These are phyloP conservation scores for Dyspetes luteomarginatus DNA, from an alignment of 2,888 invertebrate species.

Conservation along the genomic window DNA sequence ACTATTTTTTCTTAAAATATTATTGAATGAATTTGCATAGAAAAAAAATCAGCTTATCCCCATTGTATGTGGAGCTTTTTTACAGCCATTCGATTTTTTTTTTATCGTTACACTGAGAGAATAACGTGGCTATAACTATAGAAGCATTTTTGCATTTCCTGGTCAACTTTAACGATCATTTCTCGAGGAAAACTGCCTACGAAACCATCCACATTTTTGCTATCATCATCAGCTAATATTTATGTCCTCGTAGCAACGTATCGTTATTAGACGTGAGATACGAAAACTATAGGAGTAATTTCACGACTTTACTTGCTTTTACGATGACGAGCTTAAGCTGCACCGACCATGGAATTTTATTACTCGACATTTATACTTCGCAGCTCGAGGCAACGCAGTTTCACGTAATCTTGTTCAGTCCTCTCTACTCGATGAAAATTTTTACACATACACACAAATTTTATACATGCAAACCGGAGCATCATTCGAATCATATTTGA, in stretches of 20 bases:
- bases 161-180: constrained; percentile 56
- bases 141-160: constrained; percentile 34
- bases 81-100: too few species aligned
- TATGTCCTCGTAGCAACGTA: constrained; percentile 59
- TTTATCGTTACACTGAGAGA: not conserved
- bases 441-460: too few species aligned
- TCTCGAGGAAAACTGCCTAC: constrained; percentile 31
- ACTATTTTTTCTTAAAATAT: too few species aligned
- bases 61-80: too few species aligned
- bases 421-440: not conserved
- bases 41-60: too few species aligned
- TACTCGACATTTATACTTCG: constrained; percentile 83
- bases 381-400: constrained; percentile 77
- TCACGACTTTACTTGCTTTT: constrained; percentile 61
- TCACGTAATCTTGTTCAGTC: not conserved
- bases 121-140: not conserved
- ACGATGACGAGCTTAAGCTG: constrained; percentile 73
- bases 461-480: too few species aligned
- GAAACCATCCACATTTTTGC: not conserved
- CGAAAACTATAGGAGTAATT: constrained; percentile 48
- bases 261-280: constrained; percentile 65
- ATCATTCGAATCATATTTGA: too few species aligned
- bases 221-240: constrained; percentile 13
- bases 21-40: too few species aligned
- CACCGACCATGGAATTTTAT: constrained; percentile 84